phyloP scores from a whole-genome alignment of 2,113 vertebrate genomes.

The Daubentonia madagascariensis region DNA sequence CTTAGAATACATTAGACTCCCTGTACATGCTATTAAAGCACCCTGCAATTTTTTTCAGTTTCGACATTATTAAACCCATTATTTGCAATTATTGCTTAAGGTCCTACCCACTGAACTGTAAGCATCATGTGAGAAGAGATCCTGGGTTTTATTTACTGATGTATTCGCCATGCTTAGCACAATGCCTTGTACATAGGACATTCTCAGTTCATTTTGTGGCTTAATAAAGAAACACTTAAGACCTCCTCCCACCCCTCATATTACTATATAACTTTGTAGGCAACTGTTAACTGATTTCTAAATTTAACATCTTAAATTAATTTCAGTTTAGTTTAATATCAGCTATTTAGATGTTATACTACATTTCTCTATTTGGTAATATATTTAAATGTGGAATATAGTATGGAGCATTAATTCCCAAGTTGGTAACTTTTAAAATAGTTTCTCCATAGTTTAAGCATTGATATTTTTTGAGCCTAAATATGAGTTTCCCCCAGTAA shows the following conservation, averaged over 20 bases:
- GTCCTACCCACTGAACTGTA: no score
- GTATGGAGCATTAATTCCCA: background rate
- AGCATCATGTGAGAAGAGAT: background rate
- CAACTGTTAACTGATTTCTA: background rate
- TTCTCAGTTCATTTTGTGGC: background rate
- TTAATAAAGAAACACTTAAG: background rate
- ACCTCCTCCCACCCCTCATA: rapidly evolving
- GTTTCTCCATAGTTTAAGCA: background rate
- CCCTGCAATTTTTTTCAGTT: background rate
- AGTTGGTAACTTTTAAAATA: background rate
- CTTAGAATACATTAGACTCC: background rate
- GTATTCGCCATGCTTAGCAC: background rate
- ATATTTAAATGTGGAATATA: background rate
- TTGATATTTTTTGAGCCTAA: background rate
- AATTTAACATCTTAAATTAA: background rate
- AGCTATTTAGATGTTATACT: background rate
- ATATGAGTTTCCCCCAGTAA: background rate
- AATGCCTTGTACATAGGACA: background rate
- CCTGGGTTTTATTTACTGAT: background rate
- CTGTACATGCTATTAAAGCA: background rate
- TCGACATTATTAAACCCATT: background rate
- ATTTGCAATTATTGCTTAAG: background rate
- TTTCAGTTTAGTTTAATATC: background rate
- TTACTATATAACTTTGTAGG: background rate
- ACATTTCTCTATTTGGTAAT: background rate